Base-by-base conservation (phyloP, 92 coral and sea anemone genomes). In the Isaurus tuberculatus region DNA sequence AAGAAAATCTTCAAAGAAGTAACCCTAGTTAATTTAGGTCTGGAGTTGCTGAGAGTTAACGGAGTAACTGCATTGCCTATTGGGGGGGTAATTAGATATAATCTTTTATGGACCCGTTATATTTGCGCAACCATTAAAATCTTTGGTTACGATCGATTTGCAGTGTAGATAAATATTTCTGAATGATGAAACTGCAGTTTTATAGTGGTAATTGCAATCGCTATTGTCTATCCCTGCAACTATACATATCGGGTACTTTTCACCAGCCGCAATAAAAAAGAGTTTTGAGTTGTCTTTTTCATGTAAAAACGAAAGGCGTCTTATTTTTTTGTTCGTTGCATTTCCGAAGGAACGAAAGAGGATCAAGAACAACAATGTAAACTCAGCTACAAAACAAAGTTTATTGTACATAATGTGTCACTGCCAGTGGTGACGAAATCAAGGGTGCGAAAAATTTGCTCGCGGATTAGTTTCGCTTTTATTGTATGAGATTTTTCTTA, bases 101-200 rank as follows among this genome's bases (percentile, higher is more conserved):
- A 89, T 83, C 84, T 83, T 23, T 63, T 48, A 91, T 84, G 74
- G 83, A 87, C 53, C 89, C 86, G 80, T 84, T 68, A 73, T 91
- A 86, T 90, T 90, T 93, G 91, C 92, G 57, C 73, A 73, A 88
- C 91, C 92, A 93, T 93, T 91, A 91, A 88, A 85, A 84, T 80
- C 91, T 92, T 72, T 87, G 91, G 94, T 88, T 86, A 90, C 87
- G 88, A 85, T 80, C 97, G 94, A 91, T 91, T 90, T 86, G 90
- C 92, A 88, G 87, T 94, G 91, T 69, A 93, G 94, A 93, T 89
- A 93, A 93, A 86, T 92, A 91, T 91, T 93, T 88, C 84, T 82
- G 91, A 88, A 84, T 80, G 73, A 79, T 80, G 91, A 51, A 86
- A 67, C 72, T 86, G 94, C 84, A 83, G 85, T 81, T 80, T 79